Evolutionary conservation across 2,888 invertebrate species (phyloP).

Genomic region (Andrena camellia): DNA sequence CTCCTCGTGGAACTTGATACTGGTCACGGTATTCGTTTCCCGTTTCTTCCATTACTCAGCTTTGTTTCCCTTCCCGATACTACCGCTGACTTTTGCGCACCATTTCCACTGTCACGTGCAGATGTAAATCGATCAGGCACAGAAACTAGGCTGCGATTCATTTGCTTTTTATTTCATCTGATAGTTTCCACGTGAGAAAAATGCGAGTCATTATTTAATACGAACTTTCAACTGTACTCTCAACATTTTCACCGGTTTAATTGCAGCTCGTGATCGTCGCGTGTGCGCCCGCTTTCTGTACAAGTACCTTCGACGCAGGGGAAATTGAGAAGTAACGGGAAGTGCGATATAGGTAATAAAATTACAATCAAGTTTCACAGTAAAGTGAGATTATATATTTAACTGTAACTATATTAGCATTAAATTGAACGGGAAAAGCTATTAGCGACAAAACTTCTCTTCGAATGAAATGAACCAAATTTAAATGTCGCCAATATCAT

Average conservation of each 20-base stretch:
- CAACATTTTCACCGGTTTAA: constrained; percentile 32
- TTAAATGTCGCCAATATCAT: background rate
- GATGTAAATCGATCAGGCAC: constrained; percentile 60
- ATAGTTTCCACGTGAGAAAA: constrained; percentile 33
- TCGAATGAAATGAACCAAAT: background rate
- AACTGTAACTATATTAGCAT: background rate
- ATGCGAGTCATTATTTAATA: constrained; percentile 37
- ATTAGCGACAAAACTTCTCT: constrained; percentile 3
- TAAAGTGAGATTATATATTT: constrained; percentile 19
- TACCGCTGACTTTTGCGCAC: constrained; percentile 57
- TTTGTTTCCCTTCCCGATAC: constrained; percentile 60
- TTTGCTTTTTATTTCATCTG: constrained; percentile 17
- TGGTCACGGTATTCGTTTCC: constrained; percentile 64
- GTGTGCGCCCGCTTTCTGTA: constrained; percentile 11
- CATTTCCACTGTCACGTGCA: constrained; percentile 62
- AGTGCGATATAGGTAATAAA: background rate
- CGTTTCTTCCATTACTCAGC: constrained; percentile 69
- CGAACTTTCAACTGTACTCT: constrained; percentile 20
- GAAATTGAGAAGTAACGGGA: constrained; percentile 24
- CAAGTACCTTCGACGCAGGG: constrained; percentile 15
- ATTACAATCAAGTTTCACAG: background rate
- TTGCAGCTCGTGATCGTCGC: constrained; percentile 11
- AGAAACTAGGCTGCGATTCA: constrained; percentile 53
- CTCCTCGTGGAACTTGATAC: constrained; percentile 60
- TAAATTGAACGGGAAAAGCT: constrained; percentile 5